Base-by-base conservation (phyloP, 2,113 vertebrate genomes). In the Gymnorhina tibicen region DNA sequence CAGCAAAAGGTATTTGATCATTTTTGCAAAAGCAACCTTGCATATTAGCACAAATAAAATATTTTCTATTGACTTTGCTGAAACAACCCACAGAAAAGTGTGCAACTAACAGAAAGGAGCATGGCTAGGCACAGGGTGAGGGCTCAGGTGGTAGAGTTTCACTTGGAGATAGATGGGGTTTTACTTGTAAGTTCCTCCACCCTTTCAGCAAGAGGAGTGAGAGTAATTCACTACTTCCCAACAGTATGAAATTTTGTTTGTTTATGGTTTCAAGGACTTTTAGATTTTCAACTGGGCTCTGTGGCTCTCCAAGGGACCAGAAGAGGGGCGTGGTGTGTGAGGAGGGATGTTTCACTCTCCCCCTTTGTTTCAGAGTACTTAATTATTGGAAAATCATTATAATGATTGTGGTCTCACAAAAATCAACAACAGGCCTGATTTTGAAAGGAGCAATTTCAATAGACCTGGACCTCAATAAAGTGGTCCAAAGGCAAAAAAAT, bases 241-340 rank as follows among this genome's bases (percentile, higher is more conserved):
- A 49, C 10, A 42, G 4, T n/a, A 16, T 47, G 49, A 56, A 62
- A 77, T 27, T 35, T 60, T 24, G 15, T 47, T 91, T 68, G 33
- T 42, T 81, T 69, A 21, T 1, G 1, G 22, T 84, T 84, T 83
- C n/a, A 70, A 84, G 35, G 66, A 27, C 9, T 55, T 59, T 11
- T 41, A 78, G 77, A 33, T 50, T 20, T 81, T 94, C 67, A 59
- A 0, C 23, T 73, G 53, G 33, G 44, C 67, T 68, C 76, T 80
- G 33, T 50, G 77, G 20, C 23, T 60, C 30, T 64, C 20, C 47
- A 55, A 42, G 13, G 27, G 7, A 79, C 52, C 56, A 78, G 74
- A 42, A 66, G 22, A 59, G 30, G 6, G 17, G 3, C 0, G 4
- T 3, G 1, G 41, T 28, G 13, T 10, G 7, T 56, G 37, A 87